phyloP scores from a whole-genome alignment of 1,140 invertebrate genomes.

The Drosophila bipectinata region DNA sequence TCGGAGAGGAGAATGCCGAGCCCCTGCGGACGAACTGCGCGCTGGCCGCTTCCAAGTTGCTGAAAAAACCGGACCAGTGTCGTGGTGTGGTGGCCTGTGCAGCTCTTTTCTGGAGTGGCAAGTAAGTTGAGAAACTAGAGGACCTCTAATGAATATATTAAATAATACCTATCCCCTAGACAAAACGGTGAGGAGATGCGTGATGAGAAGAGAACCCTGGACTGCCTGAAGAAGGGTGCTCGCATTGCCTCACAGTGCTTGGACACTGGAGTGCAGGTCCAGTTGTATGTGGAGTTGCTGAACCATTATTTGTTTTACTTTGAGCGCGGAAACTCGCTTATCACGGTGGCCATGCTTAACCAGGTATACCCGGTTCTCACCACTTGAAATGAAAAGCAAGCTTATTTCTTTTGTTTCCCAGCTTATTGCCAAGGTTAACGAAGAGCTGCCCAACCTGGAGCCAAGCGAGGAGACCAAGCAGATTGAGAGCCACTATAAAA shows the following conservation, averaged over 20 bases:
- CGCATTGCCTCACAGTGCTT: conserved; percentile 98
- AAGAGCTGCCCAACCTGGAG: conserved; percentile 96
- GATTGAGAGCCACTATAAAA: conserved; percentile 96
- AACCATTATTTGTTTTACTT: conserved; percentile 98
- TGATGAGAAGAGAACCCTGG: conserved; percentile 95
- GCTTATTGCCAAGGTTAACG: conserved; percentile 95
- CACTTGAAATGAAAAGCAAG: not conserved
- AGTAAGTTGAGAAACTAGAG: conserved; percentile 76
- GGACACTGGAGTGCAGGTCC: conserved; percentile 98
- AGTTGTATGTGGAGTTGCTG: conserved; percentile 96
- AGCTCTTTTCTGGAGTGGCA: conserved; percentile 98
- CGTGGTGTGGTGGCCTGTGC: conserved; percentile 95
- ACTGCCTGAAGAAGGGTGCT: conserved; percentile 98
- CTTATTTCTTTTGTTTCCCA: conserved; percentile 85
- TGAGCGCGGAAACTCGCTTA: conserved; percentile 95
- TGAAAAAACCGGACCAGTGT: conserved; percentile 99
- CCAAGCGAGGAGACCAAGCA: conserved; percentile 97
- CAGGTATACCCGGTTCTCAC: conserved; percentile 83
- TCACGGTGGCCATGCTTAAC: conserved; percentile 86
- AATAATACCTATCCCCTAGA: conserved; percentile 78
- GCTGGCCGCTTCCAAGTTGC: conserved; percentile 95
- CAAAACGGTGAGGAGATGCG: conserved; percentile 87
- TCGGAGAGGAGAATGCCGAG: conserved; percentile 98
- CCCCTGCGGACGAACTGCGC: conserved; percentile 97
- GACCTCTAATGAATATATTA: not conserved